Percentiles rank a stretch among this genome's conserved stretches.
Evolutionary conservation across 2,113 vertebrate species (phyloP).

Genomic region (Setophaga kirtlandii): DNA sequence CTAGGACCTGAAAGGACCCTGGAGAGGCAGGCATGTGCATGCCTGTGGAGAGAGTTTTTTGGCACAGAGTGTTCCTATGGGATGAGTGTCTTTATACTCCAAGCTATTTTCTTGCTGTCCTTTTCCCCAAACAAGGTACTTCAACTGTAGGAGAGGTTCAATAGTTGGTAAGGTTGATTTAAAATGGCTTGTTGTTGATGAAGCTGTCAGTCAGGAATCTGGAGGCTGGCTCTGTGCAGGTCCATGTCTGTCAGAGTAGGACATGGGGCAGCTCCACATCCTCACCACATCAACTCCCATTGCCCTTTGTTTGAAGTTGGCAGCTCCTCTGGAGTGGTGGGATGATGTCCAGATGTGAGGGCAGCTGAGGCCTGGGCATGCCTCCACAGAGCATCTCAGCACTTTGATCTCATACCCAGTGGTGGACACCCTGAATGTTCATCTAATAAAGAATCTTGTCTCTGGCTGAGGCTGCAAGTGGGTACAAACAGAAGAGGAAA

Average conservation of each 20-base stretch:
- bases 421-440: background rate
- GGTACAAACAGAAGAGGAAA: background rate
- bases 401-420: background rate
- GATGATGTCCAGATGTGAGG: background rate
- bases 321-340: background rate
- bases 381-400: background rate
- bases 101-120: background rate
- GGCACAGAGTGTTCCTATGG: background rate
- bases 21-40: background rate
- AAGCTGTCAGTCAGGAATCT: background rate
- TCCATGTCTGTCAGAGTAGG: background rate
- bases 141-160: background rate
- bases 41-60: background rate
- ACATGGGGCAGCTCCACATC: background rate
- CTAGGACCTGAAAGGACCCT: background rate
- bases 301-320: fast-evolving
- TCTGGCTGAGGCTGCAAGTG: background rate
- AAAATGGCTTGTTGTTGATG: background rate
- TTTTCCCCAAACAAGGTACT: background rate
- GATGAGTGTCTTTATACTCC: background rate
- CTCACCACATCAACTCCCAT: background rate
- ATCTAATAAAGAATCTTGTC: background rate
- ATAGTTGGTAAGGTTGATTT: background rate
- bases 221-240: background rate
- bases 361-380: background rate